These are phyloP conservation scores for Pomatostomus ruficeps DNA, from an alignment of 2,113 vertebrate genomes.

Conservation along the genomic window DNA sequence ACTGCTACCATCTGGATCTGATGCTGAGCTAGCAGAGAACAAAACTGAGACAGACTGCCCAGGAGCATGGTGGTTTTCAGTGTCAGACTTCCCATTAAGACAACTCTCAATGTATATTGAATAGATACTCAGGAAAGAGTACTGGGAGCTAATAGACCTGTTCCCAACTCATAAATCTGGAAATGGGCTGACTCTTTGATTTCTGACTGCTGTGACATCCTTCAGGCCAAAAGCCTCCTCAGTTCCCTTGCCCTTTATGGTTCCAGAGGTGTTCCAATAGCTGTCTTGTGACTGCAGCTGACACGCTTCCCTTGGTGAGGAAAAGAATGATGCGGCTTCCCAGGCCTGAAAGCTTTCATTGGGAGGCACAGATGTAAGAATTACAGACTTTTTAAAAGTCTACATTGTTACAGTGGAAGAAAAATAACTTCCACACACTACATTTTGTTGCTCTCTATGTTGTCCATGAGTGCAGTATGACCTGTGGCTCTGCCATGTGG, in stretches of 20 bases:
- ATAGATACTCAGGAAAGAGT: not conserved
- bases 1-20: not conserved
- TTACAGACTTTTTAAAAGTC: not conserved
- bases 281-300: not conserved
- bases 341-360: not conserved
- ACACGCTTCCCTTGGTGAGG: fast-evolving
- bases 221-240: not conserved
- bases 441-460: not conserved
- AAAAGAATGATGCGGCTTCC: not conserved
- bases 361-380: not conserved
- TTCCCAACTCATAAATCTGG: slow-evolving; percentile 29
- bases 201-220: not conserved
- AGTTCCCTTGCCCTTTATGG: fast-evolving
- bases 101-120: not conserved
- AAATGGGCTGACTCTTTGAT: slow-evolving; percentile 44
- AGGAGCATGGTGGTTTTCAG: not conserved
- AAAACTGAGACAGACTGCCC: not conserved
- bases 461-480: fast-evolving
- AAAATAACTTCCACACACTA: not conserved
- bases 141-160: slow-evolving; percentile 11
- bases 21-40: not conserved
- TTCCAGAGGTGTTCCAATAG: not conserved
- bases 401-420: not conserved
- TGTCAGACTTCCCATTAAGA: not conserved
- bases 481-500: fast-evolving